Conservation (phyloP, 2,113 vertebrate species). For the Hystrix cristata region DNA sequence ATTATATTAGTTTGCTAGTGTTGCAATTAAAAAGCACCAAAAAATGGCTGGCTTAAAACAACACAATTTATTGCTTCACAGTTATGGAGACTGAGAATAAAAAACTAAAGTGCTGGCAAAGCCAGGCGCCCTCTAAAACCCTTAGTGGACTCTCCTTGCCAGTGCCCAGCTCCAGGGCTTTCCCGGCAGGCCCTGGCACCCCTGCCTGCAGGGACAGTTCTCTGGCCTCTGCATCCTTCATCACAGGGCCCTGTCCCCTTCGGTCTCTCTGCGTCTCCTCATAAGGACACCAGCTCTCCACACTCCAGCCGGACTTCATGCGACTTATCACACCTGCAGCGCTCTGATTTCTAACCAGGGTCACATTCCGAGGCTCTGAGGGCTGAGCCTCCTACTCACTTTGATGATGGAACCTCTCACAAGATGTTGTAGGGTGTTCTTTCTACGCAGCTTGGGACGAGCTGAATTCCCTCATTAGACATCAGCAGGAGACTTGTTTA, state of each 20-base stretch:
- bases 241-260: neutral
- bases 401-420: neutral
- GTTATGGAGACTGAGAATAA: neutral
- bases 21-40: neutral
- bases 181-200: neutral
- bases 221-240: neutral
- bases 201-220: neutral
- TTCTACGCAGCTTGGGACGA: neutral
- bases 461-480: neutral
- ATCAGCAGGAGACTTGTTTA: neutral
- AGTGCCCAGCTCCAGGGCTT: neutral
- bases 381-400: neutral
- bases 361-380: neutral
- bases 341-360: neutral
- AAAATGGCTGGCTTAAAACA: neutral
- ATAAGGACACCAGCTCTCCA: neutral
- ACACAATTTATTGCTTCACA: neutral
- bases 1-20: neutral
- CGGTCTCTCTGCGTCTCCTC: neutral
- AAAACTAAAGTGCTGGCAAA: neutral
- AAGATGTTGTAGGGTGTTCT: neutral
- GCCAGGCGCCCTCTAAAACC: neutral
- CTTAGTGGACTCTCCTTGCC: too few species aligned
- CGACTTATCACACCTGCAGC: neutral
- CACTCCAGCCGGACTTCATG: neutral